Conservation (phyloP, 2,797 vertebrate species). For the Clarias laeviceps region DNA sequence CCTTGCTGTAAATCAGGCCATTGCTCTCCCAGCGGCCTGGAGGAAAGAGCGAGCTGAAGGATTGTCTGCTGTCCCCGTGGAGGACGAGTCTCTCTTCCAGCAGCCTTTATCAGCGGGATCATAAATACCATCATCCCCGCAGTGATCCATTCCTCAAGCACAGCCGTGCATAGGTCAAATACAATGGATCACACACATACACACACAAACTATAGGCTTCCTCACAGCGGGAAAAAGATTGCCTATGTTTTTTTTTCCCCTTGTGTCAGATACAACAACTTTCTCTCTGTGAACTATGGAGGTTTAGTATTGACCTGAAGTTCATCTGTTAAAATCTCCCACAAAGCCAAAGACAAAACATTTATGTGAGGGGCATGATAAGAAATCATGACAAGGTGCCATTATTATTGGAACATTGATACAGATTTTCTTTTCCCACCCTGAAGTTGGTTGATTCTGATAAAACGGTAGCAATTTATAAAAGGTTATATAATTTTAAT, state of each 20-base stretch:
- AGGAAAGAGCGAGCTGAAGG: conserved; percentile 55
- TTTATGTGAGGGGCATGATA: neutral
- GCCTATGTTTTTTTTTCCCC: conserved; percentile 19
- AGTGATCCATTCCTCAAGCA: conserved; percentile 53
- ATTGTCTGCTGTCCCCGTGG: conserved; percentile 57
- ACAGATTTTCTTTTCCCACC: neutral
- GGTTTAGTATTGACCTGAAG: conserved; percentile 20
- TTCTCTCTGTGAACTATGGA: conserved; percentile 12
- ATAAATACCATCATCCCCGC: conserved; percentile 54
- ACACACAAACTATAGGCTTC: conserved; percentile 23
- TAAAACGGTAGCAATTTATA: neutral
- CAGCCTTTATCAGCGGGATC: conserved; percentile 56
- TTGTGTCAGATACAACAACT: conserved; percentile 39
- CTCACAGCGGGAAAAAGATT: conserved; percentile 28
- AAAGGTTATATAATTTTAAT: neutral
- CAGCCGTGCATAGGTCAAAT: conserved; percentile 39
- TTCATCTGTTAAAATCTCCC: conserved; percentile 19
- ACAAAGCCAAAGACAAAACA: conserved; percentile 21
- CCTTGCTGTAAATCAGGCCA: conserved; percentile 72
- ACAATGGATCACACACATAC: conserved; percentile 26
- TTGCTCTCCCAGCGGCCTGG: conserved; percentile 62
- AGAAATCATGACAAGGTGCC: neutral
- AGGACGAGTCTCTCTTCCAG: conserved; percentile 40
- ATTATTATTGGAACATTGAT: neutral
- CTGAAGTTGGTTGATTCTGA: neutral